Percentiles rank a stretch among this genome's conserved stretches.
Evolutionary conservation across 1,140 invertebrate species (phyloP).

Genomic region (Zaprionus ornatus): DNA sequence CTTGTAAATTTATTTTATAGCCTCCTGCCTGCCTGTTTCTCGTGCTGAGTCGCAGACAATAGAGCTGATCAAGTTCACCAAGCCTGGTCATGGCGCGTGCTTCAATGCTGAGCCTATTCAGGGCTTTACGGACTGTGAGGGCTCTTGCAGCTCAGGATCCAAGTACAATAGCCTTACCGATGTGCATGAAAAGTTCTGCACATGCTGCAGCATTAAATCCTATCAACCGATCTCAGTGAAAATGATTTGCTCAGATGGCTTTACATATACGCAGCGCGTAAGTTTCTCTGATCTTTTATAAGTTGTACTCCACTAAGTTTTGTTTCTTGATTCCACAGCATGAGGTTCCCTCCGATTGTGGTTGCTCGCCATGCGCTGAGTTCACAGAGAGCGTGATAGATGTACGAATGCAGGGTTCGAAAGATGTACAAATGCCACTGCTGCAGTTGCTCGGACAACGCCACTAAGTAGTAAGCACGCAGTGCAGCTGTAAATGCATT

Average conservation of each 20-base stretch:
- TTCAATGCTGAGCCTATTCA: slow-evolving; percentile 85
- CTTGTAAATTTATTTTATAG: slow-evolving; percentile 74
- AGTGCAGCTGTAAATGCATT: neutral
- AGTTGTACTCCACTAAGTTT: neutral
- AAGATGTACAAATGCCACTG: slow-evolving; percentile 45
- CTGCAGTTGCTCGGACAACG: slow-evolving; percentile 44
- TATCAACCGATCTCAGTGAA: slow-evolving; percentile 70
- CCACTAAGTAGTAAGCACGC: neutral
- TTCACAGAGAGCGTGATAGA: slow-evolving; percentile 51
- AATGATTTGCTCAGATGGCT: slow-evolving; percentile 75
- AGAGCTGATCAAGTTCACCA: slow-evolving; percentile 84
- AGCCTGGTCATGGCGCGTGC: slow-evolving; percentile 86
- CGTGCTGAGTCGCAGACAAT: slow-evolving; percentile 85
- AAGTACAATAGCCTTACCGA: slow-evolving; percentile 85
- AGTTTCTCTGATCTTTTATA: neutral
- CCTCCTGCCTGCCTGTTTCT: slow-evolving; percentile 85
- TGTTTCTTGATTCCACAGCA: slow-evolving; percentile 45
- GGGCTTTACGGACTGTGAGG: slow-evolving; percentile 88
- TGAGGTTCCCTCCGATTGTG: slow-evolving; percentile 67
- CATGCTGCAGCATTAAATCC: slow-evolving; percentile 75
- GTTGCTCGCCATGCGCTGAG: slow-evolving; percentile 65
- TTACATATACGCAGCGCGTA: slow-evolving; percentile 58
- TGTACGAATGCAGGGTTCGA: slow-evolving; percentile 38
- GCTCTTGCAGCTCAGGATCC: slow-evolving; percentile 87
- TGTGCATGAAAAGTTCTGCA: slow-evolving; percentile 76